Evolutionary conservation across 2,113 vertebrate species (phyloP).

Genomic region (Phasianus colchicus): DNA sequence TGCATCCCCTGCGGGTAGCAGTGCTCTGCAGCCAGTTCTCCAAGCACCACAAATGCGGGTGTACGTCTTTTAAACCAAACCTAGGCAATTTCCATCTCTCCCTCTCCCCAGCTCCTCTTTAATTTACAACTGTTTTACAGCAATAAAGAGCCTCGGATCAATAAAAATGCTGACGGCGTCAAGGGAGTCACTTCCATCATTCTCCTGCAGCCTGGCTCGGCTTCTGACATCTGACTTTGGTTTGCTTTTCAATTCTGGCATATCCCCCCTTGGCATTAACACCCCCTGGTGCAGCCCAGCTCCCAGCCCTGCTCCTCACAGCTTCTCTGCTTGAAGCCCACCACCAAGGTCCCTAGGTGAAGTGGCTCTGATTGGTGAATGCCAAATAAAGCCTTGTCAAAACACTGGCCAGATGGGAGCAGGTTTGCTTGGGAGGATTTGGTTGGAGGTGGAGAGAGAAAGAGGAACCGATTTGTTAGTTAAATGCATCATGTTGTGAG

Average conservation of each 20-base stretch:
- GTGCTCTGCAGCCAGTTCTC: not conserved
- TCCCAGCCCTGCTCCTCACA: not conserved
- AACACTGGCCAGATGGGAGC: not conserved
- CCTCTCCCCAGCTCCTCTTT: conserved; percentile 8
- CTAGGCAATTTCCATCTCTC: not conserved
- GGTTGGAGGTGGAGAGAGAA: not conserved
- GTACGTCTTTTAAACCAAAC: not conserved
- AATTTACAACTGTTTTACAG: conserved; percentile 50
- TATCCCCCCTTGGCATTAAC: not conserved
- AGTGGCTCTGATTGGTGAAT: not conserved
- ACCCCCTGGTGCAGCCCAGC: rapidly evolving
- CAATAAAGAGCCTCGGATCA: conserved; percentile 60
- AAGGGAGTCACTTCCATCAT: conserved; percentile 28
- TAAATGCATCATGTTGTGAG: not conserved
- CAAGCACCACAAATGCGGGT: not conserved
- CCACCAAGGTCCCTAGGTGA: not conserved
- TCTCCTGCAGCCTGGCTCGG: not conserved
- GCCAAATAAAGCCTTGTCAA: not conserved
- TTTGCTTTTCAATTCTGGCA: not conserved
- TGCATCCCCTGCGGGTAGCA: rapidly evolving
- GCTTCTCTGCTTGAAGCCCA: not conserved
- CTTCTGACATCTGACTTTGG: conserved; percentile 2
- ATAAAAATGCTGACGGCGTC: conserved; percentile 20
- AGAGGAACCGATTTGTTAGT: not conserved
- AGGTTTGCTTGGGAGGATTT: not conserved